Evolutionary conservation across 2,888 invertebrate genomes (phyloP).

Genomic region (Xylota sylvarum): DNA sequence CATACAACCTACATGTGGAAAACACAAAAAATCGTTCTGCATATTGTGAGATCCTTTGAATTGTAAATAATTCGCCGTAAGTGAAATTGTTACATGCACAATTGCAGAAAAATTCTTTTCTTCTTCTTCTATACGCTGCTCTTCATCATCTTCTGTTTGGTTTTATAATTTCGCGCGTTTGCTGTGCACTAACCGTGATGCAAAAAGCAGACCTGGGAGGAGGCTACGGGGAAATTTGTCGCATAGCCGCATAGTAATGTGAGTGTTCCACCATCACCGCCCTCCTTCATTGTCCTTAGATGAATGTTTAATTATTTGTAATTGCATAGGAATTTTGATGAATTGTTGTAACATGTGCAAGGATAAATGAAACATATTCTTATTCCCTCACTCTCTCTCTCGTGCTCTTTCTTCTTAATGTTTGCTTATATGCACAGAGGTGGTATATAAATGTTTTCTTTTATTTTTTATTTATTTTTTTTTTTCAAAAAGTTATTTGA

Average conservation of each 20-base stretch:
- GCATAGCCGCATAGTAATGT: slow-evolving; percentile 74
- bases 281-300: slow-evolving; percentile 67
- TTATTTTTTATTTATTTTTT: too few species aligned
- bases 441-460: slow-evolving; percentile 11
- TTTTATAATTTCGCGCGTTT: slow-evolving; percentile 77
- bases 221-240: slow-evolving; percentile 56
- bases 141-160: slow-evolving; percentile 76
- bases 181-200: slow-evolving; percentile 53
- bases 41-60: slow-evolving; percentile 76
- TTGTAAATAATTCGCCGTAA: slow-evolving; percentile 76
- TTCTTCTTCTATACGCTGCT: slow-evolving; percentile 68
- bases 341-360: slow-evolving; percentile 76
- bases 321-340: slow-evolving; percentile 77
- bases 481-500: slow-evolving; percentile 38
- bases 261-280: slow-evolving; percentile 37
- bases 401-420: neutral
- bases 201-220: slow-evolving; percentile 17
- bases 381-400: slow-evolving; percentile 12
- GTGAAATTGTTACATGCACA: slow-evolving; percentile 77
- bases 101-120: slow-evolving; percentile 76
- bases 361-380: slow-evolving; percentile 71
- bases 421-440: slow-evolving; percentile 9
- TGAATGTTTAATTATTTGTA: slow-evolving; percentile 77
- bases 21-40: slow-evolving; percentile 67
- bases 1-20: slow-evolving; percentile 9